Base-by-base conservation (phyloP, 2,113 vertebrate species). In the Cyprinus carpio region DNA sequence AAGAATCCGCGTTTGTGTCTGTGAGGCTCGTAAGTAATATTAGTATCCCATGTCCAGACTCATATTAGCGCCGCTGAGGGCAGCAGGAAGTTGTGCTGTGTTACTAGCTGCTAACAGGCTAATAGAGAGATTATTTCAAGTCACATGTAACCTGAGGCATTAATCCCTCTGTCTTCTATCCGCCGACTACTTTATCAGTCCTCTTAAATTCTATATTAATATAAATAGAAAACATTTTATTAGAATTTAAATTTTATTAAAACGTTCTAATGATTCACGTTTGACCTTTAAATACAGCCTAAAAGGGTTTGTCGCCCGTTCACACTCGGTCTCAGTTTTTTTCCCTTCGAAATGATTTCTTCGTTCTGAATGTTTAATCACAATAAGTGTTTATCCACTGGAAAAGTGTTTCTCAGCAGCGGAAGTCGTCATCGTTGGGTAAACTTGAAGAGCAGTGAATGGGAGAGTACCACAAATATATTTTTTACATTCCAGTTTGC, bases 71-170 rank as follows among this genome's bases (percentile, higher is more conserved):
- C 64, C 13, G 49, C 13, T 58, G 23, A 54, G 3, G 27, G 37
- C 40, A 67, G 62, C 46, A 69, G 62, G 62, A 51, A 69, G 67
- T 58, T 58, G 67, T 58, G 11, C 31, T 58, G 58, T 20, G 20
- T 15, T 72, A 40, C 31, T 72, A 83, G 81, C 81, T 40, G 81
- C 81, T 83, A 83, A 72, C 65, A 72, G 20, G 81, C 81, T 83
- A 83, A 83, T 18, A 23, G 20, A 31, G 20, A 54, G 81, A 69
- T 69, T 49, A 58, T 29, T 67, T 67, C 29, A 58, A 18, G 29
- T 56, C 81, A 37, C 67, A 58, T 34, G 80, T 69, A 81, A 65
- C 37, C 78, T 29, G 37, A 81, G 15, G 78, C 37, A 64, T 40
- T 43, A 80, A 64, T 64, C 16, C 9, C 4, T 78, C 54, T 43